Evolutionary conservation across 2,797 vertebrate species (phyloP).

Genomic region (Muraenolepis orangiensis): DNA sequence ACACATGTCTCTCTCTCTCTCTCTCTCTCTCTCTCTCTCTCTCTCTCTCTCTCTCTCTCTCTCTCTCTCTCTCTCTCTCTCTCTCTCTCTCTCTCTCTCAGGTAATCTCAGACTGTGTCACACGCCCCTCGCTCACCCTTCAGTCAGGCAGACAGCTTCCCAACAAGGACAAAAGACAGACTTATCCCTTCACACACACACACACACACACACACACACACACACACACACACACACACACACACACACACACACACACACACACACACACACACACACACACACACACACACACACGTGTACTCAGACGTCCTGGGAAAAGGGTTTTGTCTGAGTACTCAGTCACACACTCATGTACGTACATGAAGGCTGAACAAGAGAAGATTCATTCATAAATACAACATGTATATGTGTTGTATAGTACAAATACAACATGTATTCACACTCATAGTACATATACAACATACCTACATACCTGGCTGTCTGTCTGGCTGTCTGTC

Average conservation of each 20-base stretch:
- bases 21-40: constrained; percentile 3
- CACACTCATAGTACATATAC: not conserved
- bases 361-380: not conserved
- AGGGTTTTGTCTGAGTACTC: not conserved
- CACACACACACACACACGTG: not conserved
- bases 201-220: not conserved
- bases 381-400: not conserved
- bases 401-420: not conserved
- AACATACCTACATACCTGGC: not conserved
- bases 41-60: not conserved
- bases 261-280: not conserved
- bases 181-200: not conserved
- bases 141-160: not conserved
- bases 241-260: not conserved
- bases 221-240: too few relatives aligned
- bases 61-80: constrained; percentile 4
- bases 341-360: not conserved
- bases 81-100: not conserved
- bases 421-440: not conserved
- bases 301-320: not conserved
- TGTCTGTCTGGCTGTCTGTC: not conserved
- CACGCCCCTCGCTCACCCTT: not conserved
- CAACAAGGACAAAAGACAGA: not conserved
- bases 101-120: not conserved
- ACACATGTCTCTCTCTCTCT: constrained; percentile 24